These are phyloP conservation scores for Asarcornis scutulata DNA, from an alignment of 2,113 vertebrate species.

Conservation along the genomic window DNA sequence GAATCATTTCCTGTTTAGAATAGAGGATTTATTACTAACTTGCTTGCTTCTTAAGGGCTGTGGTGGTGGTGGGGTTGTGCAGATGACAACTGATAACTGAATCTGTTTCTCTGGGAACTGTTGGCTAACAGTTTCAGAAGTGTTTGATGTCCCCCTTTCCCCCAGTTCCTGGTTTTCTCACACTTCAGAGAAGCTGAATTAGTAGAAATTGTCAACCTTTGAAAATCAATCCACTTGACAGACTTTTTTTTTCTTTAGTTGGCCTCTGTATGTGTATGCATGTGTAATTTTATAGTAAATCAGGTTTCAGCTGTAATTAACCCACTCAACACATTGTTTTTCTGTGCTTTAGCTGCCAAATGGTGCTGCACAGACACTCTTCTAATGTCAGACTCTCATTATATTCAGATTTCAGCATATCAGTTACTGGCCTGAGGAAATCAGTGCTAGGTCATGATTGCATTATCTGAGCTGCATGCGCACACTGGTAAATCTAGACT, in stretches of 20 bases:
- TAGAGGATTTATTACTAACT: slow-evolving; percentile 13
- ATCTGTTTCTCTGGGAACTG: not conserved
- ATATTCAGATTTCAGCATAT: not conserved
- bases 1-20: slow-evolving; percentile 48
- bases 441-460: not conserved
- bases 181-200: not conserved
- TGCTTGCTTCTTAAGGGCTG: not conserved
- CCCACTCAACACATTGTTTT: rapidly evolving
- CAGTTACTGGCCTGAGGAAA: not conserved
- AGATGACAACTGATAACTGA: not conserved
- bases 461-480: not conserved
- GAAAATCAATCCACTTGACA: not conserved
- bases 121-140: not conserved
- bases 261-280: rapidly evolving
- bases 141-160: not conserved
- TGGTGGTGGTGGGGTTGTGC: not conserved
- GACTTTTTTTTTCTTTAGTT: not conserved
- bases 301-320: not conserved
- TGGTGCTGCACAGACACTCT: not conserved
- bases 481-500: not conserved
- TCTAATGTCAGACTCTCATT: not conserved
- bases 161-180: not conserved
- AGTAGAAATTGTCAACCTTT: not conserved
- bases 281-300: not conserved
- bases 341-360: not conserved